Conservation (phyloP, 1,140 invertebrate species). For the Bombus turneri region DNA sequence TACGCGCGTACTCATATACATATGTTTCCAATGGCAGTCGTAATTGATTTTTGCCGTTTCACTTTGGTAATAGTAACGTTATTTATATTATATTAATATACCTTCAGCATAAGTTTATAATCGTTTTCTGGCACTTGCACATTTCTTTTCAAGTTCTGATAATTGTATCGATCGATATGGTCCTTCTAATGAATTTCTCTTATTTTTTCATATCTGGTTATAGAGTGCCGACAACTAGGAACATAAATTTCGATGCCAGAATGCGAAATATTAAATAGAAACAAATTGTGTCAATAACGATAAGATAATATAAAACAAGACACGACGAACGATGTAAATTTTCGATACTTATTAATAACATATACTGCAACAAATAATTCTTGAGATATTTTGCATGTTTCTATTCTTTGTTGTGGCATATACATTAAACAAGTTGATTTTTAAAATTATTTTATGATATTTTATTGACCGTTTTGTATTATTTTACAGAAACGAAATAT, state of each 20-base stretch:
- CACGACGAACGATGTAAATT: slow-evolving; percentile 48
- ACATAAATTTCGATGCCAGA: slow-evolving; percentile 59
- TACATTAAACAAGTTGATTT: slow-evolving; percentile 20
- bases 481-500: slow-evolving; percentile 50
- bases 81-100: slow-evolving; percentile 47
- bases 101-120: slow-evolving; percentile 39
- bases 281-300: slow-evolving; percentile 41
- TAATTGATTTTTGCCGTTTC: slow-evolving; percentile 82
- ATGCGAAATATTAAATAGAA: slow-evolving; percentile 51
- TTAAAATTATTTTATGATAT: slow-evolving; percentile 32
- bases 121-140: slow-evolving; percentile 37
- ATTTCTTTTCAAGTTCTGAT: not conserved
- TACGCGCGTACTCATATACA: slow-evolving; percentile 78
- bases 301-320: slow-evolving; percentile 33
- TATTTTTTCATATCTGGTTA: slow-evolving; percentile 24
- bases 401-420: slow-evolving; percentile 42
- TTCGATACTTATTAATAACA: slow-evolving; percentile 57
- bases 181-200: slow-evolving; percentile 4
- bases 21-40: slow-evolving; percentile 76
- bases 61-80: slow-evolving; percentile 60
- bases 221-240: slow-evolving; percentile 36
- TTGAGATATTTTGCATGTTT: slow-evolving; percentile 60
- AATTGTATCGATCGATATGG: not conserved
- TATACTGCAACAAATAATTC: slow-evolving; percentile 55
- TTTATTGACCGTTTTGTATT: slow-evolving; percentile 61